Evolutionary conservation across 2,113 vertebrate genomes (phyloP).

Genomic region (Siphamia tubifer): DNA sequence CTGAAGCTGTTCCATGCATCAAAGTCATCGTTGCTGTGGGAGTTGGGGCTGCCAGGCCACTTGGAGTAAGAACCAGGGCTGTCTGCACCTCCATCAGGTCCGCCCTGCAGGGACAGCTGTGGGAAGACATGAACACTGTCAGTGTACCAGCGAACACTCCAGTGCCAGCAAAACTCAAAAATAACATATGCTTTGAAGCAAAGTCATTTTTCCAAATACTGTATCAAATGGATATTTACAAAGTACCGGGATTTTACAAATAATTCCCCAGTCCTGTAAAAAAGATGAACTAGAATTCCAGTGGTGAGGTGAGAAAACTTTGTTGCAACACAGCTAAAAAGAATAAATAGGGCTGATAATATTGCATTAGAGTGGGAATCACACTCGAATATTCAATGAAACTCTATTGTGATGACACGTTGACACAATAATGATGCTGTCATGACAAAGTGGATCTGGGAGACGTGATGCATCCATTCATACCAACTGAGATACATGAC

Average conservation of each 20-base stretch:
- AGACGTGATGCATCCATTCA: too few species aligned
- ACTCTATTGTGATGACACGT: too few species aligned
- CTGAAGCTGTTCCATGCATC: conserved; percentile 95
- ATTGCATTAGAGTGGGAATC: too few species aligned
- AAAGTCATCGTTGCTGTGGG: conserved; percentile 97
- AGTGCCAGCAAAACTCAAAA: not conserved
- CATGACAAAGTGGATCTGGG: too few species aligned
- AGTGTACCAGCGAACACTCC: not conserved
- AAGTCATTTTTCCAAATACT: not conserved
- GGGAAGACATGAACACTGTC: conserved; percentile 19
- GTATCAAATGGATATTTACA: not conserved
- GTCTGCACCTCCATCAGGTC: conserved; percentile 89
- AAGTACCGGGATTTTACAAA: not conserved
- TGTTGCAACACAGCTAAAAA: too few species aligned
- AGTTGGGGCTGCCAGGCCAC: conserved; percentile 96
- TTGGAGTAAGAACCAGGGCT: conserved; percentile 93
- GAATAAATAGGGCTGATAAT: too few species aligned
- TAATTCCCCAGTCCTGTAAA: not conserved
- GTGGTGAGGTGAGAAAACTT: too few species aligned
- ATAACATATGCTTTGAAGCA: not conserved
- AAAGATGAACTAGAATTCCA: too few species aligned
- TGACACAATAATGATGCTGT: too few species aligned
- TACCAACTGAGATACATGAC: too few species aligned
- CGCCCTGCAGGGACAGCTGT: conserved; percentile 87
- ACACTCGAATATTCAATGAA: too few species aligned